phyloP scores from a whole-genome alignment of 2,113 vertebrate genomes.

The Xiphophorus couchianus region DNA sequence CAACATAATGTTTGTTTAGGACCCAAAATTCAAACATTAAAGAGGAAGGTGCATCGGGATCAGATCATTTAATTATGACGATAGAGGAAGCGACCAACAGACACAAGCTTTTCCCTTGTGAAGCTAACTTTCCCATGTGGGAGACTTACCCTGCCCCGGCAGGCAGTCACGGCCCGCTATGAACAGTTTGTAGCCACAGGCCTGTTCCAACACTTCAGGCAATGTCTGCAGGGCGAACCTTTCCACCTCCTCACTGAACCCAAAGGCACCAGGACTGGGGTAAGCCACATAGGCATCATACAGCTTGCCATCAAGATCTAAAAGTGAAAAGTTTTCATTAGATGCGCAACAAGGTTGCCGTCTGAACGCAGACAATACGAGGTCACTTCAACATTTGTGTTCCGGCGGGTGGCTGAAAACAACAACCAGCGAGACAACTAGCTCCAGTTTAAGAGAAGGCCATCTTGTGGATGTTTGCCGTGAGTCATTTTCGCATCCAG shows the following conservation, averaged over 20 bases:
- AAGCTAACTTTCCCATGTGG: not conserved
- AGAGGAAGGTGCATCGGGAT: not conserved
- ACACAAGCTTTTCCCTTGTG: too few relatives aligned
- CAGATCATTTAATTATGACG: not conserved
- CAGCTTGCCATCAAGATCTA: conserved; percentile 88
- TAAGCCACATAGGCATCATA: conserved; percentile 93
- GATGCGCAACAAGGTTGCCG: not conserved
- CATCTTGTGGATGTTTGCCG: not conserved
- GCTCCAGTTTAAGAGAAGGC: not conserved
- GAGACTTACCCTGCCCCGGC: conserved; percentile 85
- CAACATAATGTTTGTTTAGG: not conserved
- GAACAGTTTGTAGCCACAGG: conserved; percentile 89
- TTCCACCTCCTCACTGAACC: conserved; percentile 71
- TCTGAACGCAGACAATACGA: not conserved
- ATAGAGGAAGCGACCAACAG: not conserved
- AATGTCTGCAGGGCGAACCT: conserved; percentile 81
- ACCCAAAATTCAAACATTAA: not conserved
- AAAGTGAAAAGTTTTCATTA: conserved; percentile 14
- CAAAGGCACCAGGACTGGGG: conserved; percentile 70
- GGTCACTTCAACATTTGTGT: too few relatives aligned
- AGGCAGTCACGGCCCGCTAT: conserved; percentile 87
- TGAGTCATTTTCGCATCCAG: not conserved
- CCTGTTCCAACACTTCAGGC: conserved; percentile 87
- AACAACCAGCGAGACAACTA: not conserved
- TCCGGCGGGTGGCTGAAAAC: too few relatives aligned